A percentile compares a stretch with the other conserved stretches of the same genome.
Conservation (phyloP, 2,888 invertebrate genomes). For the Geophilus truncorum region DNA sequence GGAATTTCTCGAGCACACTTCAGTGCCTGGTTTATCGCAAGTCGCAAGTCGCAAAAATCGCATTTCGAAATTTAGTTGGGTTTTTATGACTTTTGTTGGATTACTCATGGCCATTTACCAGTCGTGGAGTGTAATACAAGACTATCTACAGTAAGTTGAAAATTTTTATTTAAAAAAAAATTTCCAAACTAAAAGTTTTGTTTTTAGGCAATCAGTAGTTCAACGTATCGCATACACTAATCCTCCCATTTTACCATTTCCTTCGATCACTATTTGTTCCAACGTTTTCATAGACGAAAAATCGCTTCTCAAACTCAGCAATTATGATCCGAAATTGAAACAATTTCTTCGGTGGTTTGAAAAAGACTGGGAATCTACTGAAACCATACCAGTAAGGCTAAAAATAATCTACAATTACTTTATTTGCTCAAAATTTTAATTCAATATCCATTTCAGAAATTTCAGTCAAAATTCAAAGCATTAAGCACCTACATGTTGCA, state of each 20-base stretch:
- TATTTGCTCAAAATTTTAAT: background rate
- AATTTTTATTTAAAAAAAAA: background rate
- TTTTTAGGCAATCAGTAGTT: background rate
- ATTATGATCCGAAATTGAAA: background rate
- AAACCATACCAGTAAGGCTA: background rate
- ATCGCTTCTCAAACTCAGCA: background rate
- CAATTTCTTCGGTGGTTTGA: background rate
- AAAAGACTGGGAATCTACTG: background rate
- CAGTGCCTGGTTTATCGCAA: slow-evolving; percentile 5
- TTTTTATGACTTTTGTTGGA: background rate
- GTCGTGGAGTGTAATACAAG: background rate
- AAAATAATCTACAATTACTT: background rate
- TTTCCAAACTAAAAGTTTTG: background rate
- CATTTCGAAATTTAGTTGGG: background rate
- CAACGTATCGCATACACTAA: background rate
- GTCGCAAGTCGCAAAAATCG: background rate
- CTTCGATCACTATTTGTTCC: background rate
- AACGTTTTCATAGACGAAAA: background rate
- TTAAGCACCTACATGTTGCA: background rate
- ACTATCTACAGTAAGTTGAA: background rate
- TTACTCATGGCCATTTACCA: background rate
- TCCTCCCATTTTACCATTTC: background rate
- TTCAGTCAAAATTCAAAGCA: background rate
- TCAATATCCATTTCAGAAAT: background rate
- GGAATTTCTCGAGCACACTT: background rate